These are phyloP conservation scores for Pilophorus perplexus DNA, from an alignment of 2,888 invertebrate species.

Conservation along the genomic window DNA sequence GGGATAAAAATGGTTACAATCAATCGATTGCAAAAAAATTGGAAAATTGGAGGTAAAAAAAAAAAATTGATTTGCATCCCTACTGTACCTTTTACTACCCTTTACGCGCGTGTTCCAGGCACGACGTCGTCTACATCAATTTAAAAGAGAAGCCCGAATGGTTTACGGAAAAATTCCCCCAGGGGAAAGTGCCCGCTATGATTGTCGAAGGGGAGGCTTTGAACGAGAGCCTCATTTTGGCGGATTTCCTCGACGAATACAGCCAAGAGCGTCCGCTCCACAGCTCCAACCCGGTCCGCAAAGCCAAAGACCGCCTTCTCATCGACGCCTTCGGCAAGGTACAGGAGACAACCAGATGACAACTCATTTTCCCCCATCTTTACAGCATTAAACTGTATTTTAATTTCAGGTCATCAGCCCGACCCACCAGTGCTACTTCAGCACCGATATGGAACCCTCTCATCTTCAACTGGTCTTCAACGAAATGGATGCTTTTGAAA, in stretches of 20 bases:
- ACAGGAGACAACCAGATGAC: too few relatives aligned
- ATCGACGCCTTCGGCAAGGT: constrained; percentile 61
- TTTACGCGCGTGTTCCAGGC: too few relatives aligned
- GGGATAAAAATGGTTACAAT: too few relatives aligned
- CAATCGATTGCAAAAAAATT: too few relatives aligned
- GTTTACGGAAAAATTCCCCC: constrained; percentile 65
- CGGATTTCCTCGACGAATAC: constrained; percentile 77
- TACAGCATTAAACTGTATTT: too few relatives aligned
- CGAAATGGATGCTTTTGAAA: constrained; percentile 64
- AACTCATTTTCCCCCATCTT: too few relatives aligned
- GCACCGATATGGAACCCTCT: constrained; percentile 39
- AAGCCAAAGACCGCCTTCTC: constrained; percentile 70
- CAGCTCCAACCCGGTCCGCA: constrained; percentile 64
- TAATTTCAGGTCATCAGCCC: constrained; percentile 57
- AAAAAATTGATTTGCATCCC: too few relatives aligned
- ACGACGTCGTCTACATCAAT: constrained; percentile 72
- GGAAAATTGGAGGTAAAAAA: too few relatives aligned
- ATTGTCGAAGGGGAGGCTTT: constrained; percentile 69
- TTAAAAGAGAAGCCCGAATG: constrained; percentile 77
- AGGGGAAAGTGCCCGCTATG: constrained; percentile 72
- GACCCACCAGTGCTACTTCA: constrained; percentile 56
- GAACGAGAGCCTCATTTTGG: constrained; percentile 77
- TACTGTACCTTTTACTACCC: too few relatives aligned
- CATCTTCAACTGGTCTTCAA: constrained; percentile 57
- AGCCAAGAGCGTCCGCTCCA: constrained; percentile 66